phyloP scores from a whole-genome alignment of 2,113 vertebrate genomes.

The Budorcas taxicolor region DNA sequence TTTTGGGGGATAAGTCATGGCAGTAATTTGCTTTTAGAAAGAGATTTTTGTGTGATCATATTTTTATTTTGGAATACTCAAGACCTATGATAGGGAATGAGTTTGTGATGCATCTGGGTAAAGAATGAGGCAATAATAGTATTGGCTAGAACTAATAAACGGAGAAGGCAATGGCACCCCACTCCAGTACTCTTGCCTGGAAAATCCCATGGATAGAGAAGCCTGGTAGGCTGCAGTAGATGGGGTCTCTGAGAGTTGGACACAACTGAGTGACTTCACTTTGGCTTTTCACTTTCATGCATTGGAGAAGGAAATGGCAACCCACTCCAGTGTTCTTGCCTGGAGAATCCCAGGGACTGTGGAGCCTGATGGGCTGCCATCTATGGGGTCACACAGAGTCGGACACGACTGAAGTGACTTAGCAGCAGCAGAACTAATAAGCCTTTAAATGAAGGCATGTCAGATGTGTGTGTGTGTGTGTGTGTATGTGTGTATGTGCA shows the following conservation, averaged over 20 bases:
- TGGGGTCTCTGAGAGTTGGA: accelerated
- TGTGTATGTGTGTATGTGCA: too few species aligned
- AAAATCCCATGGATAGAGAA: too few species aligned
- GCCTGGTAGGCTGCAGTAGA: too few species aligned
- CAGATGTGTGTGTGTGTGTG: neutral
- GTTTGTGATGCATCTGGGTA: neutral
- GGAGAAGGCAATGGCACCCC: too few species aligned
- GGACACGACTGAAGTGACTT: too few species aligned
- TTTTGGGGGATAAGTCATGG: neutral
- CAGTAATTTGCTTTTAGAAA: neutral
- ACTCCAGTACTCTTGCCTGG: too few species aligned
- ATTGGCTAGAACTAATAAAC: neutral
- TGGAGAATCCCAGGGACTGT: too few species aligned
- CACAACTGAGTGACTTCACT: accelerated
- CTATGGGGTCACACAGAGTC: too few species aligned
- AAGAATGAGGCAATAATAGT: neutral
- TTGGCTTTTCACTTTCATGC: too few species aligned
- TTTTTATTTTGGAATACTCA: neutral
- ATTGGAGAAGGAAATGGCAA: too few species aligned
- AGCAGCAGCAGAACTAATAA: neutral
- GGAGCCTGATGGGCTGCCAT: too few species aligned
- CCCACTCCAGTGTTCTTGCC: too few species aligned
- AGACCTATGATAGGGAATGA: neutral
- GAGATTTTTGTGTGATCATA: neutral
- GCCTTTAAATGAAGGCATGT: neutral